Conservation (phyloP, 2,888 invertebrate species). For the Cepaea hortensis region DNA sequence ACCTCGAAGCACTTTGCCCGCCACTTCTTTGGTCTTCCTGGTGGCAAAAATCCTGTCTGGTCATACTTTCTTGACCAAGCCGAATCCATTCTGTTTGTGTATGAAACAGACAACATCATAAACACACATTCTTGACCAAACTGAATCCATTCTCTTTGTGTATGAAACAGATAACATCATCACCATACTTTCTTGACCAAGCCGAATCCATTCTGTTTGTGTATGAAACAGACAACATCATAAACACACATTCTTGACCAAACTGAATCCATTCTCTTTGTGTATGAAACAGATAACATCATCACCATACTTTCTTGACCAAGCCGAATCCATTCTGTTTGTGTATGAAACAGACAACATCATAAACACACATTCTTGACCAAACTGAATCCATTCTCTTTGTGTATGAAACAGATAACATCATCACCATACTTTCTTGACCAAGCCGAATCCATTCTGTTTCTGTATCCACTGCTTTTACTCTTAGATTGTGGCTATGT, state of each 20-base stretch:
- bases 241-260: background rate
- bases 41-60: slow-evolving; percentile 92
- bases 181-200: slow-evolving; percentile 84
- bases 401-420: too few species aligned
- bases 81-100: slow-evolving; percentile 82
- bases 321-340: slow-evolving; percentile 86
- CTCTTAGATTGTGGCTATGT: too few species aligned
- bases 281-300: too few species aligned
- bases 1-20: slow-evolving; percentile 89
- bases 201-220: slow-evolving; percentile 82
- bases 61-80: slow-evolving; percentile 87
- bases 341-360: background rate
- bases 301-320: slow-evolving; percentile 82
- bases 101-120: background rate
- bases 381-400: too few species aligned
- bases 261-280: too few species aligned
- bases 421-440: slow-evolving; percentile 81
- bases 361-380: background rate
- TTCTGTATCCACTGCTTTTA: too few species aligned
- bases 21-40: slow-evolving; percentile 95
- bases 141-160: too few species aligned
- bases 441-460: slow-evolving; percentile 85
- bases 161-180: too few species aligned
- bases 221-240: background rate
- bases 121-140: background rate